Percentiles rank a stretch among this genome's conserved stretches.
Conservation (phyloP, 2,113 vertebrate species). For the Actinemys pallida region DNA sequence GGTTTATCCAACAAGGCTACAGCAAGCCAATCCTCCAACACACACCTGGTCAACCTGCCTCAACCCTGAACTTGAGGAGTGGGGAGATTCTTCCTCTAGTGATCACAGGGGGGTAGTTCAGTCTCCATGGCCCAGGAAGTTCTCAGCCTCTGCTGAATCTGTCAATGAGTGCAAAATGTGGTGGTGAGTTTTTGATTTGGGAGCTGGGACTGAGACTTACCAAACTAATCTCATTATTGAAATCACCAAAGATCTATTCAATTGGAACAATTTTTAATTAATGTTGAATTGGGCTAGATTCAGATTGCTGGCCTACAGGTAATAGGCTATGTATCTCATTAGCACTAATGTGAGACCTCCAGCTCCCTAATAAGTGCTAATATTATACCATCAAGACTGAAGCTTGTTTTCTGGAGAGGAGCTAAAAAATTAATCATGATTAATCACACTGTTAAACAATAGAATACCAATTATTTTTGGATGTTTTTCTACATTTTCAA, state of each 20-base stretch:
- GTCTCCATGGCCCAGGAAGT: neutral
- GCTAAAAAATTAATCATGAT: neutral
- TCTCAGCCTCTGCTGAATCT: neutral
- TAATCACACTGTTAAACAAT: too few species aligned
- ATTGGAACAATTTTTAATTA: neutral
- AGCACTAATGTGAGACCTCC: neutral
- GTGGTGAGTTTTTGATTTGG: neutral
- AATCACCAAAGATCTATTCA: neutral
- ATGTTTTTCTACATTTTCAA: too few species aligned
- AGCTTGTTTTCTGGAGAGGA: constrained; percentile 7
- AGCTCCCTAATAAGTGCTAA: neutral
- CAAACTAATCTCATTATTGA: neutral
- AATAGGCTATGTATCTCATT: neutral
- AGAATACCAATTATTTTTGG: too few species aligned
- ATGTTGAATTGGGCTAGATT: neutral
- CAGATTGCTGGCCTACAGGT: neutral
- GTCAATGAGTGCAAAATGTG: neutral
- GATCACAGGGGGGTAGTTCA: neutral
- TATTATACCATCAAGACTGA: neutral
- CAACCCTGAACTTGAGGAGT: neutral
- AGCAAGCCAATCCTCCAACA: neutral
- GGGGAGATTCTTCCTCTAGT: fast-evolving
- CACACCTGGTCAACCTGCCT: neutral
- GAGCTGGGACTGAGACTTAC: neutral
- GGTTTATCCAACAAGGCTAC: neutral